A percentile compares a stretch with the other conserved stretches of the same genome.
These are phyloP conservation scores for Hipparchia semele DNA, from an alignment of 2,888 invertebrate genomes.

Conservation along the genomic window DNA sequence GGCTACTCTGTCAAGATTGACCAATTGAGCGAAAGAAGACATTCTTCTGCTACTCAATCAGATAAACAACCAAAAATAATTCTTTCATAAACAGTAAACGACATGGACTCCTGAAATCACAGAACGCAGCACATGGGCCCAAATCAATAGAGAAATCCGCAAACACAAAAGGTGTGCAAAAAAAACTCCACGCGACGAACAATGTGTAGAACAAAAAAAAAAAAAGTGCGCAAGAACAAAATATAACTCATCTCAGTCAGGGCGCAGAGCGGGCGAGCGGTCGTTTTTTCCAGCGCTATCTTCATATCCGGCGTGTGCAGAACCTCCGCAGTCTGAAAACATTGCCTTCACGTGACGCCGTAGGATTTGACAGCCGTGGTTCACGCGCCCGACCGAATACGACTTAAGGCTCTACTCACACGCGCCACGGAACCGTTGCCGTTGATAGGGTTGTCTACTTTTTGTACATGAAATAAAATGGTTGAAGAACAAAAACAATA, in stretches of 20 bases:
- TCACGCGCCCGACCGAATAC: slow-evolving; percentile 21
- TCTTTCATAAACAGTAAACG: background rate
- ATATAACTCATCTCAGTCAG: slow-evolving; percentile 57
- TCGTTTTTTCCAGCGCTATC: slow-evolving; percentile 76
- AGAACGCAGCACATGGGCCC: slow-evolving; percentile 40
- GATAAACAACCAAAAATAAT: background rate
- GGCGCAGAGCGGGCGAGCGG: slow-evolving; percentile 45
- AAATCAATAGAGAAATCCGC: slow-evolving; percentile 57
- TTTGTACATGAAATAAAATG: too few relatives aligned
- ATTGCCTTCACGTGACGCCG: slow-evolving; percentile 27
- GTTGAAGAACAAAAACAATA: too few relatives aligned
- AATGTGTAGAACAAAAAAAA: slow-evolving; percentile 55
- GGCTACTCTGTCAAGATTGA: too few relatives aligned
- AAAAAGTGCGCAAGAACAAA: slow-evolving; percentile 55
- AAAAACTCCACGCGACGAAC: slow-evolving; percentile 50
- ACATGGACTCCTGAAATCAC: slow-evolving; percentile 3
- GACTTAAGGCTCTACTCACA: slow-evolving; percentile 17
- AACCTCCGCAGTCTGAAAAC: slow-evolving; percentile 34
- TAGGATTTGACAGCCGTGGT: slow-evolving; percentile 29
- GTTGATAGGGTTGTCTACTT: too few relatives aligned
- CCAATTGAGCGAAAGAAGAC: too few relatives aligned
- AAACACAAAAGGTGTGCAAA: slow-evolving; percentile 58
- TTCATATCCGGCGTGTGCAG: slow-evolving; percentile 70
- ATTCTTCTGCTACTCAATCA: too few relatives aligned
- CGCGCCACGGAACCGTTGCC: slow-evolving; percentile 8